Evolutionary conservation across 2,888 invertebrate genomes (phyloP).

Genomic region (Tipula lateralis): DNA sequence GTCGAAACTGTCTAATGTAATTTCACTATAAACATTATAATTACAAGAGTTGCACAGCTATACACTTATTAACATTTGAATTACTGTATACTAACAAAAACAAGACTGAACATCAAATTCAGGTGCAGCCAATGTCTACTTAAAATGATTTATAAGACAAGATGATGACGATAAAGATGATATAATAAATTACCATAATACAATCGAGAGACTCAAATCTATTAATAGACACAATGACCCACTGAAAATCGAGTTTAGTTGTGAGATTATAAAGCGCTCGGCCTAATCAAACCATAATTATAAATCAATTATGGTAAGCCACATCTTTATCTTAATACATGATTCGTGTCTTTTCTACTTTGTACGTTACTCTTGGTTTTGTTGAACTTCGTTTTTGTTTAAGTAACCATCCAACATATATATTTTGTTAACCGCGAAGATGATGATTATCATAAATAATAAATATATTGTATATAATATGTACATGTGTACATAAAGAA

Average conservation of each 20-base stretch:
- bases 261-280: not conserved
- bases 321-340: not conserved
- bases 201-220: not conserved
- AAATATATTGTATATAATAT: no score
- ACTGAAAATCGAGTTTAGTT: not conserved
- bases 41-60: no score
- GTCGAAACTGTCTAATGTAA: no score
- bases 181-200: not conserved
- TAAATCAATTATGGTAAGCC: not conserved
- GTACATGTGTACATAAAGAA: not conserved
- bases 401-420: not conserved
- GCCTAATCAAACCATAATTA: not conserved
- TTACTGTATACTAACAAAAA: no score
- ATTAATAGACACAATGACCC: not conserved
- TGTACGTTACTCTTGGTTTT: not conserved
- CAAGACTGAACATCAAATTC: not conserved
- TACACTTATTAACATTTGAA: no score
- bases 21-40: no score
- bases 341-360: not conserved
- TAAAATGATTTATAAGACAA: not conserved
- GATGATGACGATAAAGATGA: not conserved
- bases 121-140: not conserved
- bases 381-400: not conserved
- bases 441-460: slow-evolving; percentile 4
- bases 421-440: not conserved